Percentiles rank a stretch among this genome's conserved stretches.
These are phyloP conservation scores for Brachionichthys hirsutus DNA, from an alignment of 2,113 vertebrate genomes.

Conservation along the genomic window DNA sequence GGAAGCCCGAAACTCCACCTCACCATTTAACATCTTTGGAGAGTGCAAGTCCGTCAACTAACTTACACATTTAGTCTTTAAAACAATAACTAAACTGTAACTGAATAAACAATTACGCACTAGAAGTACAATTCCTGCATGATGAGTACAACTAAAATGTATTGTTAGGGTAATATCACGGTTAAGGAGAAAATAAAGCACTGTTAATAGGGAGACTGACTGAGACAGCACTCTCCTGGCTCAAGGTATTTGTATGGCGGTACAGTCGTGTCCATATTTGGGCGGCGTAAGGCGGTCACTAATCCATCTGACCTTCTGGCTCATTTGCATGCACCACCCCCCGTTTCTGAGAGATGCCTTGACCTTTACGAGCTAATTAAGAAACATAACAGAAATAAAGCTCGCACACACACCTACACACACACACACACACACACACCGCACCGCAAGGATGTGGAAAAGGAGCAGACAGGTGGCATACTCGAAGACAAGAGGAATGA, in stretches of 20 bases:
- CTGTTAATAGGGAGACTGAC: too few relatives aligned
- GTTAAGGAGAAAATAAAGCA: too few relatives aligned
- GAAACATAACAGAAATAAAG: conserved; percentile 96
- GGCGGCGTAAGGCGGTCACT: conserved; percentile 57
- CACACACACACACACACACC: background rate
- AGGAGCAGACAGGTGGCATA: conserved; percentile 16
- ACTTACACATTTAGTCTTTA: too few relatives aligned
- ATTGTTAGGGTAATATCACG: too few relatives aligned
- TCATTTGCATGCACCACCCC: conserved; percentile 65
- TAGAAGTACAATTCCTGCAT: too few relatives aligned
- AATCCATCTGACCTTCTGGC: conserved; percentile 68
- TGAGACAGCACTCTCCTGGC: conserved; percentile 6
- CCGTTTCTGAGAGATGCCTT: conserved; percentile 83
- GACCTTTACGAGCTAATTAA: conserved; percentile 99
- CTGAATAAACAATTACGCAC: too few relatives aligned
- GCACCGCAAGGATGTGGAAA: conserved; percentile 26
- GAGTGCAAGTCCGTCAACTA: too few relatives aligned
- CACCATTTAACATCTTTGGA: too few relatives aligned
- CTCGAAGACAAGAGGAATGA: conserved; percentile 10
- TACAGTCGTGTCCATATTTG: conserved; percentile 57
- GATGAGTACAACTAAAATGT: too few relatives aligned
- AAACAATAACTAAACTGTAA: too few relatives aligned
- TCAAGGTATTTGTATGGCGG: conserved; percentile 64
- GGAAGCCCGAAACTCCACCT: background rate
- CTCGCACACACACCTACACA: conserved; percentile 52